Evolutionary conservation across 1,140 invertebrate genomes (phyloP), one percentile per base, ranked within the genome.

Genomic region (Drosophila kepulauana): DNA sequence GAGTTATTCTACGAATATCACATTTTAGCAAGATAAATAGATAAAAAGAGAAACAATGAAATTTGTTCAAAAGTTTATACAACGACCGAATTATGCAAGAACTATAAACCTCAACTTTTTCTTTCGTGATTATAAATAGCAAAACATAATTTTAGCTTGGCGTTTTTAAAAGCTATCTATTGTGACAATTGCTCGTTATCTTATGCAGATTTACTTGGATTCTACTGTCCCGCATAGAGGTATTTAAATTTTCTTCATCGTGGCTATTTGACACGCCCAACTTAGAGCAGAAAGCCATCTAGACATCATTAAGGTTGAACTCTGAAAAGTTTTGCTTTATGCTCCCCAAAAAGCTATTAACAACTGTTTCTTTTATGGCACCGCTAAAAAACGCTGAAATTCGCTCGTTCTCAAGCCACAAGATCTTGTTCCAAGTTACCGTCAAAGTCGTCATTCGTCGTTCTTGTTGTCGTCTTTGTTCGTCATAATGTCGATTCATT

Each of bases 341-440:
- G 49, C 68, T 78, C 41, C 57, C 48, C n/a, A 68, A 65, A 52
- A 68, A 57, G 72, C 82, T 79, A 86, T 86, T 86, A 86, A 78
- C 61, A 86, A 86, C 82, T 79, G 82, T 86, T 86, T 86, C 70
- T 85, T 86, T 86, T 79, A 82, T 82, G 64, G 64, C 72, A 87
- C 82, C 82, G 82, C 82, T 86, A 82, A 85, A 68, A 25, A 57
- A 67, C 5, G 46, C 45, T 15, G 66, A 63, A 85, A 85, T 85
- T 77, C 54, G 66, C 66, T 75, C 63, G 68, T 54, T 82, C 65
- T 61, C 35, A 45, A 57, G 58, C 33, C 56, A 10, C 35, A 54
- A 68, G 43, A 75, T 69, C 79, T 46, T 15, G 51, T 68, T 63
- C 59, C 74, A 52, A 64, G 52, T 66, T 25, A 48, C 45, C 62